phyloP scores from a whole-genome alignment of 2,113 vertebrate genomes.

The Oreotrochilus melanogaster region DNA sequence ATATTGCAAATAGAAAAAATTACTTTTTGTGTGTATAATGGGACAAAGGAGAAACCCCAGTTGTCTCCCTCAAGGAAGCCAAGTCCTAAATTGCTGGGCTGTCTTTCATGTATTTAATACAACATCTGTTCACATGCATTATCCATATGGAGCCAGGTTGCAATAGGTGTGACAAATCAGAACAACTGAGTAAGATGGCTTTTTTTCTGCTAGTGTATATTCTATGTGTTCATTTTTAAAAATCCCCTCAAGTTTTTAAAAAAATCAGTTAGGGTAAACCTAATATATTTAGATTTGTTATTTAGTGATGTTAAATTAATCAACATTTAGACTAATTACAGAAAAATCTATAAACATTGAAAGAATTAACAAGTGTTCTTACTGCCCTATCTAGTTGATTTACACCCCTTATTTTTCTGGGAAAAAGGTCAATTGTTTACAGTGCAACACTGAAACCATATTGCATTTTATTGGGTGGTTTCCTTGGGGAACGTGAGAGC shows the following conservation, averaged over 20 bases:
- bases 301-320: background rate
- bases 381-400: background rate
- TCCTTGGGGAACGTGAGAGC: background rate
- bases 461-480: background rate
- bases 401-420: background rate
- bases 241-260: background rate
- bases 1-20: background rate
- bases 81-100: background rate
- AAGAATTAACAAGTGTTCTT: background rate
- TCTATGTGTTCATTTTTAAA: background rate
- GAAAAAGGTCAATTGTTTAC: background rate
- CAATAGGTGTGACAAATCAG: background rate
- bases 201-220: background rate
- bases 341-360: background rate
- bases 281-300: background rate
- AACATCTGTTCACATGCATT: background rate
- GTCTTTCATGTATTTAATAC: background rate
- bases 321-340: background rate
- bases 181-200: background rate
- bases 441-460: background rate
- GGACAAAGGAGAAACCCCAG: background rate
- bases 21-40: accelerated
- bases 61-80: background rate
- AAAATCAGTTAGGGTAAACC: background rate
- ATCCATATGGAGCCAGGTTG: background rate